Base-by-base conservation (phyloP, 2,888 invertebrate genomes). In the Agrenia bidenticulata region DNA sequence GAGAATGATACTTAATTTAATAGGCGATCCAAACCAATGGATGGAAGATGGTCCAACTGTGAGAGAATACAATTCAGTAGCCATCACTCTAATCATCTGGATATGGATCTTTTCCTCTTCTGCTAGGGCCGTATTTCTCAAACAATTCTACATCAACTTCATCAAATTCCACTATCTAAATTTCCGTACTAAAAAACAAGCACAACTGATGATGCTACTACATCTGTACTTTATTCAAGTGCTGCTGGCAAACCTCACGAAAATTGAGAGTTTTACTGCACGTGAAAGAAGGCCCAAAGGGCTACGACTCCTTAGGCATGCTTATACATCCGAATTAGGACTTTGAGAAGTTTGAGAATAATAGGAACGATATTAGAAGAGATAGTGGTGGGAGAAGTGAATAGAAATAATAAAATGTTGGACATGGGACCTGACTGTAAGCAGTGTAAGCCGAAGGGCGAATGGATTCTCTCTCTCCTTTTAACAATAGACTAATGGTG, bases 1-100 rank as follows among this genome's bases (percentile, higher is more conserved):
- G 32, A 45, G 45, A 45, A 45, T 45, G 45, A 45, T 17, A 45
- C n/a, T 45, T 45, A 45, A 45, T 45, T 17, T 45, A 45, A 45
- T 15, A 19, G 19, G 4, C 15, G 45, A 45, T 19, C n/a, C 32
- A 32, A 32, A 32, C 32, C 32, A 32, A 32, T 32, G 45, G 19
- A 45, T 15, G 19, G 45, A 45, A 19, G n/a, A 45, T 45, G n/a
- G n/a, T 45, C 45, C 45, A 45, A 45, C 45, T 17, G 45, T 17
- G 45, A 19, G 45, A 45, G 19, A 45, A 45, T 45, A 19, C 19
- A 45, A 45, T 45, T 45, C 45, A 45, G 45, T 45, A 45, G 45
- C 45, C 19, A 45, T 45, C 45, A 45, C 9, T 45, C 19, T 45
- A 45, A 45, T 45, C 45, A 45, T 45, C 19, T 45, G 45, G 45